These are phyloP conservation scores for Mesitornis unicolor DNA, from an alignment of 2,113 vertebrate species.

Conservation along the genomic window DNA sequence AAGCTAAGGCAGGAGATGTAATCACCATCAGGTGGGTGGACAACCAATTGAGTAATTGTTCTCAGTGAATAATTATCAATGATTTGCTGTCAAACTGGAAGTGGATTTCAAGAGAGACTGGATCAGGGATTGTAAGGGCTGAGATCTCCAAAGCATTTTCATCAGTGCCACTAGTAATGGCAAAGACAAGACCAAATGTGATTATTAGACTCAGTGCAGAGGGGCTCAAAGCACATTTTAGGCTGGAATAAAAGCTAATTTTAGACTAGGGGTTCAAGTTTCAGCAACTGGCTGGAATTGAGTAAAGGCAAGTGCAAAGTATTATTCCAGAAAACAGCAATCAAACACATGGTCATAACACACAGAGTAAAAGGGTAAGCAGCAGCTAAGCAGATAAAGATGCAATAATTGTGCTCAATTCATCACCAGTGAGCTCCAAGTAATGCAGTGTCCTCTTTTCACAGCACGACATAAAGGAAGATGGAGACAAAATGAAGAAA, in stretches of 20 bases:
- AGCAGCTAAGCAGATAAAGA: background rate
- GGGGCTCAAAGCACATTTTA: background rate
- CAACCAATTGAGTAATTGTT: background rate
- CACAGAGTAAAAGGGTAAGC: background rate
- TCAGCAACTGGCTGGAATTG: background rate
- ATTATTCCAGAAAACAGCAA: background rate
- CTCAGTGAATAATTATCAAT: background rate
- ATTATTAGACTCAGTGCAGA: background rate
- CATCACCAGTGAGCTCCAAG: background rate
- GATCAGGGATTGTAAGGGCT: background rate
- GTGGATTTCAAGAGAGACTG: background rate
- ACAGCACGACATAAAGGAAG: background rate
- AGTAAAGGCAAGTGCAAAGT: background rate
- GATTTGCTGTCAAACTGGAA: background rate
- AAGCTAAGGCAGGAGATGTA: background rate
- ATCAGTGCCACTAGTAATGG: background rate
- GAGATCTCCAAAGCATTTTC: background rate
- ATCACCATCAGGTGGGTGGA: background rate
- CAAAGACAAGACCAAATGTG: background rate
- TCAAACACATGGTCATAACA: background rate
- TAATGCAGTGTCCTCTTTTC: background rate
- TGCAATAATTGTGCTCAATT: background rate
- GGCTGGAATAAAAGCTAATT: background rate
- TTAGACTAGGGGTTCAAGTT: background rate
- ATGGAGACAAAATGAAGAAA: background rate